Evolutionary conservation across 2,888 invertebrate genomes (phyloP).

Genomic region (Zygothrica quintamaculata): DNA sequence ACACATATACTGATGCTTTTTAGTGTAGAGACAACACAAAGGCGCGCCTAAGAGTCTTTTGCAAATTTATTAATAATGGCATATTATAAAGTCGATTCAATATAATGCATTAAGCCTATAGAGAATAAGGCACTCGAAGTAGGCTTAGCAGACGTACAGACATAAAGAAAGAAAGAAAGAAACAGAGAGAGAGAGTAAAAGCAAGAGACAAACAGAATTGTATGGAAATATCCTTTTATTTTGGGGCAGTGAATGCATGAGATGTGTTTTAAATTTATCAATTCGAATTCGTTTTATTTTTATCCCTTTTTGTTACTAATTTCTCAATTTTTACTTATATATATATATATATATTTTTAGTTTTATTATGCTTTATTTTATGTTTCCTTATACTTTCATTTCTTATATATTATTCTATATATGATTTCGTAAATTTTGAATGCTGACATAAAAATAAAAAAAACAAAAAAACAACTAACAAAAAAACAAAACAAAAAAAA

Average conservation of each 20-base stretch:
- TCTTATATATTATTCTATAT: conserved; percentile 31
- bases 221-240: conserved; percentile 29
- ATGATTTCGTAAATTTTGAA: conserved; percentile 75
- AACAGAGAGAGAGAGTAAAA: conserved; percentile 30
- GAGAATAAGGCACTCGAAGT: conserved; percentile 43
- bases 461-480: conserved; percentile 21
- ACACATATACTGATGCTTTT: conserved; percentile 36
- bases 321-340: conserved; percentile 19
- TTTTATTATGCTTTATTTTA: conserved; percentile 2
- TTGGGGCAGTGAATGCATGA: conserved; percentile 43
- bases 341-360: no score
- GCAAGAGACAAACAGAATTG: conserved; percentile 11
- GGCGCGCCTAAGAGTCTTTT: conserved; percentile 76
- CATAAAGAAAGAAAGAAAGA: conserved; percentile 7
- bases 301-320: conserved; percentile 13
- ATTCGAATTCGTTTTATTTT: conserved; percentile 55
- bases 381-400: background rate
- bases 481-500: conserved; percentile 29
- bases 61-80: conserved; percentile 83
- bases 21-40: conserved; percentile 34
- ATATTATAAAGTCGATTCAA: conserved; percentile 81
- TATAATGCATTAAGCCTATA: conserved; percentile 81
- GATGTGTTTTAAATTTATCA: conserved; percentile 52
- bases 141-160: no score
- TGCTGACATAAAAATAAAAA: conserved; percentile 50